A percentile compares a stretch with the other conserved stretches of the same genome.
Conservation (phyloP, 2,797 vertebrate species). For the Molossus molossus region DNA sequence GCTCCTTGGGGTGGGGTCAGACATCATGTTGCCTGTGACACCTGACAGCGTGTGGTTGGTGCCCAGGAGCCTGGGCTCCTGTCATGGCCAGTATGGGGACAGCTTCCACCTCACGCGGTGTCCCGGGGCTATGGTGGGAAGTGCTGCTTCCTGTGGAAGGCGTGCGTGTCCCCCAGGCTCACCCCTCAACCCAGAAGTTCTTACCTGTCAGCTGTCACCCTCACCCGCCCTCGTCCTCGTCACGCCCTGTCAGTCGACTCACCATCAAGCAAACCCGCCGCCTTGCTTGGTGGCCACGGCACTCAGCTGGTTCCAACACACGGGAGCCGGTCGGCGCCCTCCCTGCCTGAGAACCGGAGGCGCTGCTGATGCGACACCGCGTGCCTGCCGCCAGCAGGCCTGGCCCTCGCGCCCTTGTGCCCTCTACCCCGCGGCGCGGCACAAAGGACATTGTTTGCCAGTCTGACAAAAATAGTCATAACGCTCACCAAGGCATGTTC, state of each 20-base stretch:
- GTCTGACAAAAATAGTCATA: background rate
- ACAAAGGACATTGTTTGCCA: too few species aligned
- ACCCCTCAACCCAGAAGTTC: background rate
- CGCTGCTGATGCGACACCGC: too few species aligned
- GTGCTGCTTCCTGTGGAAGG: background rate
- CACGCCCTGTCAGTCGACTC: fast-evolving
- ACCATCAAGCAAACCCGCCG: background rate
- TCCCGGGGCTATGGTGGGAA: background rate
- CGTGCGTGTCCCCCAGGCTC: background rate
- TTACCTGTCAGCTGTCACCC: background rate
- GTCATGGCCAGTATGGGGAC: fast-evolving
- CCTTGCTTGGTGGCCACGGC: too few species aligned
- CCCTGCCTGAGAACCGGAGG: background rate
- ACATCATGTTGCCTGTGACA: background rate
- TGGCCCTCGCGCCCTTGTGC: too few species aligned
- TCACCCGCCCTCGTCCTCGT: background rate
- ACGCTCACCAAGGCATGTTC: too few species aligned
- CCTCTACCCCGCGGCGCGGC: background rate
- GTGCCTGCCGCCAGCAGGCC: too few species aligned
- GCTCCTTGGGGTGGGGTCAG: background rate
- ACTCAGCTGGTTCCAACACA: background rate
- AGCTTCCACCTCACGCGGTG: fast-evolving
- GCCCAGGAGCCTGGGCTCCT: too few species aligned
- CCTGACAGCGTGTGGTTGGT: too few species aligned
- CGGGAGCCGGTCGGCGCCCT: fast-evolving